A percentile compares a stretch with the other conserved stretches of the same genome.
Evolutionary conservation across 2,113 vertebrate species (phyloP).

Genomic region (Tachysurus fulvidraco): DNA sequence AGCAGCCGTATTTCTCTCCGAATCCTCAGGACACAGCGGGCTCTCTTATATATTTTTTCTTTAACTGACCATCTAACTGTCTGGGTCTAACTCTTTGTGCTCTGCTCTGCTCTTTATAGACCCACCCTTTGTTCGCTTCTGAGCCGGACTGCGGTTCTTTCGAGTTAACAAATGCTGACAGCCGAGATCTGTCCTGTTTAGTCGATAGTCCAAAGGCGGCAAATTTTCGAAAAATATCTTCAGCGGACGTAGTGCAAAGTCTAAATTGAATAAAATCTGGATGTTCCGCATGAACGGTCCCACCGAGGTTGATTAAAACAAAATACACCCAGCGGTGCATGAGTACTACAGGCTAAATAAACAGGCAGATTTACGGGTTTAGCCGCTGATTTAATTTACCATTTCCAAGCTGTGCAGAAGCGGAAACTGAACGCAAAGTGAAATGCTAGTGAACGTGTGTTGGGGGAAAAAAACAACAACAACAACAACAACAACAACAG

Average conservation of each 20-base stretch:
- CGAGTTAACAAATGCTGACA: constrained; percentile 14
- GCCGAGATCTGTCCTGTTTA: not conserved
- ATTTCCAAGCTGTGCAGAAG: not conserved
- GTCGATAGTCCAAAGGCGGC: constrained; percentile 6
- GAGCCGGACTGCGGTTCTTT: not conserved
- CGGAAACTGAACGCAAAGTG: not conserved
- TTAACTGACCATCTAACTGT: not conserved
- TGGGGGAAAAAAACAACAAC: not conserved
- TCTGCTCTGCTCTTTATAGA: not conserved
- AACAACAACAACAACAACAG: too few relatives aligned
- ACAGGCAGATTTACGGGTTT: not conserved
- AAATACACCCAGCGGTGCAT: not conserved
- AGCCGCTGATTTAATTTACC: constrained; percentile 7
- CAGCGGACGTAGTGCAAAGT: not conserved
- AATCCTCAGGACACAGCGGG: not conserved
- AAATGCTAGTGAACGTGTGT: not conserved
- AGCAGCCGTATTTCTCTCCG: not conserved
- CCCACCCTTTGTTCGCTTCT: not conserved
- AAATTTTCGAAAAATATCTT: constrained; percentile 1
- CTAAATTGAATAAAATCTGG: constrained; percentile 9
- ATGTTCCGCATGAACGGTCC: constrained; percentile 9
- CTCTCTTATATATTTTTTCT: not conserved
- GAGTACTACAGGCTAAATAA: constrained; percentile 7
- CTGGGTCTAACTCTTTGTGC: too few relatives aligned
- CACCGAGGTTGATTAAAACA: constrained; percentile 22